phyloP scores from a whole-genome alignment of 2,797 vertebrate genomes.

The Anas flavirostris region DNA sequence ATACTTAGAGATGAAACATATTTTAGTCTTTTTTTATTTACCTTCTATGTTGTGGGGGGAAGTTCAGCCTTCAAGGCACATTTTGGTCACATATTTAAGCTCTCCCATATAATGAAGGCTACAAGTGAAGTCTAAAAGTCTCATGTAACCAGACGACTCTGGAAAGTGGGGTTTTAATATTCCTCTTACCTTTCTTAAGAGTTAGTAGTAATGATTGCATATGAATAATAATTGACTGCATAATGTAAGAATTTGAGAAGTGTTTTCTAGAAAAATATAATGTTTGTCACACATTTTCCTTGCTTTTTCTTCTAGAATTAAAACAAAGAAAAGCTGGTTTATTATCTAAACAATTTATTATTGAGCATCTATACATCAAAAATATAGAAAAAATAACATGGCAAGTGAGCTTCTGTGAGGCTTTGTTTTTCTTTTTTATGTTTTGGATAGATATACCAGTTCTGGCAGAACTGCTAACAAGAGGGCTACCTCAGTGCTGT shows the following conservation, averaged over 20 bases:
- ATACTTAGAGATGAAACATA: conserved; percentile 53
- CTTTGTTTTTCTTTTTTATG: not conserved
- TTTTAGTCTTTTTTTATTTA: conserved; percentile 24
- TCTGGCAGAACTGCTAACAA: not conserved
- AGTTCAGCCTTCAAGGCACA: conserved; percentile 47
- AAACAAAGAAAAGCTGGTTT: not conserved
- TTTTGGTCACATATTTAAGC: conserved; percentile 32
- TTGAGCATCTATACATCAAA: not conserved
- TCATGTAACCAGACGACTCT: not conserved
- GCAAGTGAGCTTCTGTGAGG: not conserved
- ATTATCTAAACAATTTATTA: not conserved
- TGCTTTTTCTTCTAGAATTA: not conserved
- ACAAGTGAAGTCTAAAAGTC: not conserved
- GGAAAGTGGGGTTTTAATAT: not conserved
- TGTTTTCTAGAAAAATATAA: not conserved
- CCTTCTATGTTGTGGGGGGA: conserved; percentile 39
- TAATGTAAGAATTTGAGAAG: not conserved
- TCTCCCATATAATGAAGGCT: not conserved
- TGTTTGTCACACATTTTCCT: not conserved
- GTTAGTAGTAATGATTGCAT: not conserved
- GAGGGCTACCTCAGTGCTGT: not conserved
- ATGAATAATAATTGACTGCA: not conserved
- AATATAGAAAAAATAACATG: not conserved
- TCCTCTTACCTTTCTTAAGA: not conserved
- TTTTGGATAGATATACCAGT: not conserved